Evolutionary conservation across 37 sponge, comb jelly and placozoan genomes (phyloP).

Genomic region (Mnemiopsis leidyi): DNA sequence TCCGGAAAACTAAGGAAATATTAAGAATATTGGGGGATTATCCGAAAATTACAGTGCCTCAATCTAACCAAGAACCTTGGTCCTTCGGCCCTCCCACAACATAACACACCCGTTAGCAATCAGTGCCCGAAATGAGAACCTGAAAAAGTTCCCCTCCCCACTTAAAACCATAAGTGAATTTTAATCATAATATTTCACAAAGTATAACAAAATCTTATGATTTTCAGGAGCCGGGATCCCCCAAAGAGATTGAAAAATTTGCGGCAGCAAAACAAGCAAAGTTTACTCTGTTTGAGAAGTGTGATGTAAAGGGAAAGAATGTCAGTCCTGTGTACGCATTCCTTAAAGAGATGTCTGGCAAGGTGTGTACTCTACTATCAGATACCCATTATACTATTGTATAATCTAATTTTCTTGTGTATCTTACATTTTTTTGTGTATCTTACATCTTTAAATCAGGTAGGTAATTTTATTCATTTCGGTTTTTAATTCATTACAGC

Average conservation of each 20-base stretch:
- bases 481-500: background rate
- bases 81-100: no score
- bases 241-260: background rate
- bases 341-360: background rate
- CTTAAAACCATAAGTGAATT: no score
- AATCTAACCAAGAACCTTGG: no score
- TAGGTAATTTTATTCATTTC: background rate
- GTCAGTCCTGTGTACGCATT: conserved; percentile 30
- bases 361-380: background rate
- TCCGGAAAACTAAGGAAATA: no score
- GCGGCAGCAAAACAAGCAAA: background rate
- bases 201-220: no score
- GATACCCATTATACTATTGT: background rate
- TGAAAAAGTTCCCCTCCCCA: no score
- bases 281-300: conserved; percentile 38
- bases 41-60: no score
- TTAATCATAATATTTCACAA: no score
- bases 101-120: no score
- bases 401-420: background rate
- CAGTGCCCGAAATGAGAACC: no score
- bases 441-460: background rate
- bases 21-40: no score
- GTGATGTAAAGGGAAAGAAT: conserved; percentile 37
- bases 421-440: no score
- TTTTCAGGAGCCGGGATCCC: conserved; percentile 27